These are phyloP conservation scores for Pedionomus torquatus DNA, from an alignment of 2,113 vertebrate species.

Conservation along the genomic window DNA sequence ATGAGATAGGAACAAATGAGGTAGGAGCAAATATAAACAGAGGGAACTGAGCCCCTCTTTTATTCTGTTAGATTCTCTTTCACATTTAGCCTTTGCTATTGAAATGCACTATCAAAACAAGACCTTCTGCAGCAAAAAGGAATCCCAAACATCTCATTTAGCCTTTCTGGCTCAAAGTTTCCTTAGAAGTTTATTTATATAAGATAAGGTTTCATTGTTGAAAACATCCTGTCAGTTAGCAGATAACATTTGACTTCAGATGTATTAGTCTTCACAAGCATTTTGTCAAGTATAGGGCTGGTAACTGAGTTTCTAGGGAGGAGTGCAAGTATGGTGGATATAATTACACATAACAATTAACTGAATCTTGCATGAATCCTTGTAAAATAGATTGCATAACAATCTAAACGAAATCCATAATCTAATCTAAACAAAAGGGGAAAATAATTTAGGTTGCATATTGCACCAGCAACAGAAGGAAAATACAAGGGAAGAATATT, in stretches of 20 bases:
- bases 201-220: constrained; percentile 7
- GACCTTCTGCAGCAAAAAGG: not conserved
- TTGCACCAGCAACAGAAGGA: not conserved
- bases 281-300: not conserved
- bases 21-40: not conserved
- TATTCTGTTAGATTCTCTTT: not conserved
- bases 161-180: not conserved
- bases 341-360: not conserved
- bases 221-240: constrained; percentile 22
- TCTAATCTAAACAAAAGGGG: not conserved
- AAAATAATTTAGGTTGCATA: not conserved
- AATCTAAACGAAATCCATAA: no score
- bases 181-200: constrained; percentile 13
- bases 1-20: not conserved
- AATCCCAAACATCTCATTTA: constrained; percentile 28
- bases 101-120: constrained; percentile 20
- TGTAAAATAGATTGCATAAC: not conserved
- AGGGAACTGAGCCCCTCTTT: not conserved
- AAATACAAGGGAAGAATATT: not conserved
- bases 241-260: constrained; percentile 36
- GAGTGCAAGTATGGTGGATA: not conserved
- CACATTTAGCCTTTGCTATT: not conserved
- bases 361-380: not conserved
- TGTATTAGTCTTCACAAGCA: constrained; percentile 3
- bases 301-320: not conserved